These are phyloP conservation scores for Brachyrhaphis roseni DNA, from an alignment of 2,797 vertebrate species.

Conservation along the genomic window DNA sequence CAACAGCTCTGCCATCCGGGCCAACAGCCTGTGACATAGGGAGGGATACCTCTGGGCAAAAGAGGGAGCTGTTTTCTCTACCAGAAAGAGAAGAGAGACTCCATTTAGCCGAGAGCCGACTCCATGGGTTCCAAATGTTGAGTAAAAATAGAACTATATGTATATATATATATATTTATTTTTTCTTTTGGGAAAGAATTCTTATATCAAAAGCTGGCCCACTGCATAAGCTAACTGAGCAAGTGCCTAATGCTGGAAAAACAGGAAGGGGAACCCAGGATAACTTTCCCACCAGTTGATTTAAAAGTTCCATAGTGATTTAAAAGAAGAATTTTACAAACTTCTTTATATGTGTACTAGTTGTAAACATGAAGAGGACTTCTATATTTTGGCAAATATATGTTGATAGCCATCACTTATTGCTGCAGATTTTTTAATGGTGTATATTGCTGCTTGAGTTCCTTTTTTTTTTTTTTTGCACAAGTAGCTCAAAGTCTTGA, in stretches of 20 bases:
- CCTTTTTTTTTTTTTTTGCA: background rate
- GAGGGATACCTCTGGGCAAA: slow-evolving; percentile 32
- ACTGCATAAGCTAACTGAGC: background rate
- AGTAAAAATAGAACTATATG: background rate
- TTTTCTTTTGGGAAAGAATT: background rate
- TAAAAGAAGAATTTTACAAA: background rate
- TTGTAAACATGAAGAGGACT: background rate
- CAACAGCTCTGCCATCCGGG: slow-evolving; percentile 55
- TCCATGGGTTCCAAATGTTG: background rate
- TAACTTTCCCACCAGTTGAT: background rate
- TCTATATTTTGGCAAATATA: background rate
- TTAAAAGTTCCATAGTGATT: background rate
- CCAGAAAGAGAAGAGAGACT: slow-evolving; percentile 13
- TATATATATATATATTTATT: background rate
- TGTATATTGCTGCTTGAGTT: background rate
- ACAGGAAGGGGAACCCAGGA: background rate
- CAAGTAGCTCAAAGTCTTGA: background rate
- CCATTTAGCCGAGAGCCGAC: slow-evolving; percentile 3
- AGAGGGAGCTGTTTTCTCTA: slow-evolving; percentile 31
- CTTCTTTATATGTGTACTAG: background rate
- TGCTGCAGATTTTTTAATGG: background rate
- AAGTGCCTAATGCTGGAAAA: background rate
- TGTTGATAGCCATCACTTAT: background rate
- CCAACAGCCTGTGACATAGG: slow-evolving; percentile 41
- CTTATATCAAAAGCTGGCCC: background rate